Evolutionary conservation across 2,113 vertebrate species (phyloP).

Genomic region (Columba livia): DNA sequence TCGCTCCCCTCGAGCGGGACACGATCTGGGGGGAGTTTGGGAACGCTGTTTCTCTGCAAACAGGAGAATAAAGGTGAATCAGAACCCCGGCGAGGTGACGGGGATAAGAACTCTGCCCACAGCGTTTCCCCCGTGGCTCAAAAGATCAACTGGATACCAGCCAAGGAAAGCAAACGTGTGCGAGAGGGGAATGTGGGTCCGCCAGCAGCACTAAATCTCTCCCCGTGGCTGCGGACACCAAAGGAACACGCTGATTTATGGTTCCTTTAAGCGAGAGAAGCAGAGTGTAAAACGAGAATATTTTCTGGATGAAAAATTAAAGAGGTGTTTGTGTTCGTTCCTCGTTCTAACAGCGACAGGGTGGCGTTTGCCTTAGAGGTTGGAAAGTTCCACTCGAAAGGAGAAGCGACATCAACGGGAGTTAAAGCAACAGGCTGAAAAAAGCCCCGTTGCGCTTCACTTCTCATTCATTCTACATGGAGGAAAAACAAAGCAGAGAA

Average conservation of each 20-base stretch:
- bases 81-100: background rate
- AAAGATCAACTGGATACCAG: background rate
- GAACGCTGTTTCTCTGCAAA: background rate
- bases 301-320: constrained; percentile 59
- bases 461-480: background rate
- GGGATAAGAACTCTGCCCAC: background rate
- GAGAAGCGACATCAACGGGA: background rate
- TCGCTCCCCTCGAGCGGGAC: background rate
- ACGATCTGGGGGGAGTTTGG: background rate
- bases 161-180: background rate
- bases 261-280: constrained; percentile 8
- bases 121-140: background rate
- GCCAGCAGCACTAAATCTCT: constrained; percentile 11
- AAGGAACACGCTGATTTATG: constrained; percentile 34
- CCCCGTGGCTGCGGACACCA: background rate
- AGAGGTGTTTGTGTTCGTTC: background rate
- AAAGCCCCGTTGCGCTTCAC: background rate
- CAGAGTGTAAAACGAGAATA: constrained; percentile 48
- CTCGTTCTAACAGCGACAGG: background rate
- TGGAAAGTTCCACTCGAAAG: background rate
- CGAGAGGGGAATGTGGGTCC: background rate
- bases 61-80: background rate
- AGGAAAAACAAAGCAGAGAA: background rate
- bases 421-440: background rate
- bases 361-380: background rate